Evolutionary conservation across 2,888 invertebrate genomes (phyloP), one percentile per base, ranked within the genome.

Genomic region (Drosophila helvetica): DNA sequence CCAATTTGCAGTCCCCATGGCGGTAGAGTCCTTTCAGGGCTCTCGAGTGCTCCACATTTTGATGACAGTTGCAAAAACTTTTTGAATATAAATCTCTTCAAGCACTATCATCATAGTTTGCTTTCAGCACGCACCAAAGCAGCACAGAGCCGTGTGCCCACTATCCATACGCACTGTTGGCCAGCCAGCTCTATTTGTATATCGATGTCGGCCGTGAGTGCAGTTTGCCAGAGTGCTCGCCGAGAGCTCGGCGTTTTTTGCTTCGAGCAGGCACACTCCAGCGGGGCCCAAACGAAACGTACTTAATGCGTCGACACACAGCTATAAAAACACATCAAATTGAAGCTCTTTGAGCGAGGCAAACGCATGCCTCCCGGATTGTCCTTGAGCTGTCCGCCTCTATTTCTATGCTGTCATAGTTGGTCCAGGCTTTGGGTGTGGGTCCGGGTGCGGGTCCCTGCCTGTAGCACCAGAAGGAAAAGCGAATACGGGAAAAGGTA

Each of bases 351-450:
- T 43, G 55, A 58, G 46, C 43, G 63, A 69, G 67, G 58, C 48
- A 43, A 63, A 53, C 56, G 53, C 61, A 67, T 63, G 57, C 51
- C 78, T 50, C 22, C 22, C 56, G 63, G 66, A 68, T 45, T 77
- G 78, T 78, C 75, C 89, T 88, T 78, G 75, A 58, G 66, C 68
- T 54, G 56, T 63, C 62, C 58, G 57, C 63, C 61, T 60, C 38
- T 33, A 66, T 66, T 59, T 59, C 65, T 79, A 53, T 59, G n/a
- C 63, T 56, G 47, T 45, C 53, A 45, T 56, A 53, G 48, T 57
- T 75, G 65, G 56, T 59, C 58, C 52, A 33, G 48, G 42, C 61
- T 60, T 27, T 2, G n/a, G n/a, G n/a, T n/a, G n/a, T 8, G 27
- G 27, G 7, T 25, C 25, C 5, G 30, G 3, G 3, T 33, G 38